phyloP scores from a whole-genome alignment of 1,140 invertebrate genomes.

The Samia ricini region DNA sequence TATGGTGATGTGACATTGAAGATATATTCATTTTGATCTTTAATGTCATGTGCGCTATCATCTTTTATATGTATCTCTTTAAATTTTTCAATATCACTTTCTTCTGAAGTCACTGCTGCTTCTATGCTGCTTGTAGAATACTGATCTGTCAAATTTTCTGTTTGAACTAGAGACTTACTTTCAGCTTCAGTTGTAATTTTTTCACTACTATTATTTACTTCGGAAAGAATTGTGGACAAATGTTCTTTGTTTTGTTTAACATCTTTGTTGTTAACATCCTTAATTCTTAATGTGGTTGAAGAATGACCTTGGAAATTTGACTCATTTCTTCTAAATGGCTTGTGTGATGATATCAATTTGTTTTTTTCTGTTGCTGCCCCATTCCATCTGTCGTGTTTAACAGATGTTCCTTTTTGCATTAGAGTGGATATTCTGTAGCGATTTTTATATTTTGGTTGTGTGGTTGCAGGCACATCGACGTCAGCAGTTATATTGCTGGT shows the following conservation, averaged over 20 bases:
- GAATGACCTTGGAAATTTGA: conserved; percentile 66
- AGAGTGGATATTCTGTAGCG: conserved; percentile 64
- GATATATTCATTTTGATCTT: conserved; percentile 55
- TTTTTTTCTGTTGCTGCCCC: conserved; percentile 35
- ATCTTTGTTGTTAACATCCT: conserved; percentile 32
- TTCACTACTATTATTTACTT: not conserved
- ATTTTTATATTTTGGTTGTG: conserved; percentile 48
- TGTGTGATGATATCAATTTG: conserved; percentile 27
- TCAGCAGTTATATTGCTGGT: conserved; percentile 19
- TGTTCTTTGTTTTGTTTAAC: conserved; percentile 31
- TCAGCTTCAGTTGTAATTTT: not conserved
- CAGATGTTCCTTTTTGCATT: conserved; percentile 61
- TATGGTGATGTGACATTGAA: conserved; percentile 41
- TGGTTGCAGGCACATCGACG: conserved; percentile 23
- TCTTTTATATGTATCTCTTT: conserved; percentile 19
- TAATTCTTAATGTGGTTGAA: conserved; percentile 30
- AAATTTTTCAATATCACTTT: conserved; percentile 22
- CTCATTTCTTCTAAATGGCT: conserved; percentile 47
- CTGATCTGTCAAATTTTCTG: conserved; percentile 19
- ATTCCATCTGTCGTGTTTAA: conserved; percentile 66
- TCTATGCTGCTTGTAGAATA: conserved; percentile 14
- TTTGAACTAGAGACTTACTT: conserved; percentile 4
- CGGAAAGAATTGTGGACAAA: not conserved
- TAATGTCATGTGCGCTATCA: conserved; percentile 31
- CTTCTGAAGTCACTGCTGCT: conserved; percentile 12